Percentiles rank a stretch among this genome's conserved stretches.
These are phyloP conservation scores for Sinocyclocheilus maitianheensis DNA, from an alignment of 2,113 vertebrate species.

Conservation along the genomic window DNA sequence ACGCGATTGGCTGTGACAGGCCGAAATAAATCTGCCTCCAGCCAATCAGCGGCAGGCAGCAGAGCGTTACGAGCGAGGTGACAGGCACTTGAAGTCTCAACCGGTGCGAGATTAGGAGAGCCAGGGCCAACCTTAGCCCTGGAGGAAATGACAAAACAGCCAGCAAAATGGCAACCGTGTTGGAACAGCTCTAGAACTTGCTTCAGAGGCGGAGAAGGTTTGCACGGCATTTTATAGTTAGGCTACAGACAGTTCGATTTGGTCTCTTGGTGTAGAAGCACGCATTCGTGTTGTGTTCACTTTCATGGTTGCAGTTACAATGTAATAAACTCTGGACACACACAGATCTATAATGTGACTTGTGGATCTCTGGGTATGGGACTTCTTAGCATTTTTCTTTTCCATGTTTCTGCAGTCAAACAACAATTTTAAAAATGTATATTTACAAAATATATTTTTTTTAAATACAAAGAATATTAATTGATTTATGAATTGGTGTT, in stretches of 20 bases:
- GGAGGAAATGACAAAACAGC: constrained; percentile 46
- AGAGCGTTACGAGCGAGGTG: constrained; percentile 74
- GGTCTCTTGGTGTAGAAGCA: constrained; percentile 69
- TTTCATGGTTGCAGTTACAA: constrained; percentile 57
- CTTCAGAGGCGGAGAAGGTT: constrained; percentile 47
- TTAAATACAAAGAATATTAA: no score
- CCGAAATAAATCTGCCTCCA: constrained; percentile 82
- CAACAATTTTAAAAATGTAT: no score
- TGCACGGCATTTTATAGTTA: constrained; percentile 54
- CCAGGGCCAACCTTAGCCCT: constrained; percentile 53
- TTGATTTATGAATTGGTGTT: no score
- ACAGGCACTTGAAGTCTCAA: constrained; percentile 73
- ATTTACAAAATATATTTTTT: no score
- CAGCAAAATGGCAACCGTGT: constrained; percentile 34
- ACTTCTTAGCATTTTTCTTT: background rate
- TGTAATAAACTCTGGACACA: constrained; percentile 51
- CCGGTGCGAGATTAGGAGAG: constrained; percentile 75
- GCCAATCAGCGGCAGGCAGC: constrained; percentile 78
- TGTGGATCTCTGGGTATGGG: background rate
- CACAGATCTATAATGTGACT: constrained; percentile 37
- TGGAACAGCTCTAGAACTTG: constrained; percentile 21
- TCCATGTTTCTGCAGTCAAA: no score
- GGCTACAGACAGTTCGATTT: constrained; percentile 74
- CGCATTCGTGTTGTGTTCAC: constrained; percentile 67
- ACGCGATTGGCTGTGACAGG: constrained; percentile 83